These are phyloP conservation scores for Microcebus jonahi DNA, from an alignment of 2,113 vertebrate genomes.

Conservation along the genomic window DNA sequence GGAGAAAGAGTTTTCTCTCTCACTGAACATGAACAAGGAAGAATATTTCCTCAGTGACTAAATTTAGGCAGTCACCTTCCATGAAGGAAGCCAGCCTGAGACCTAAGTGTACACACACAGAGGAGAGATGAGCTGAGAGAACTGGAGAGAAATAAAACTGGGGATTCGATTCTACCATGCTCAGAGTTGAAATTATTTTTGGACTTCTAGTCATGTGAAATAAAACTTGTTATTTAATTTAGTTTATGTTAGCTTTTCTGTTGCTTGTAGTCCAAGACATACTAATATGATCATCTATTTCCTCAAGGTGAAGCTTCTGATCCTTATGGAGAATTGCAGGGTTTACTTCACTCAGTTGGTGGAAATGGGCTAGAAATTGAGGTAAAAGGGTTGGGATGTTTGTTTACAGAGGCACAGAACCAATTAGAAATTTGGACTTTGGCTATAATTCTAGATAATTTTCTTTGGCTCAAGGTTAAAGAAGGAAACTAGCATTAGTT, in stretches of 20 bases:
- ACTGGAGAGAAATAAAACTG: background rate
- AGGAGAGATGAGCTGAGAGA: background rate
- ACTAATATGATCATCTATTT: background rate
- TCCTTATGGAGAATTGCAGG: background rate
- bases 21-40: background rate
- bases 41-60: background rate
- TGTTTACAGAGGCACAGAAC: background rate
- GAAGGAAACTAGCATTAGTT: background rate
- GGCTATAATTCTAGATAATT: background rate
- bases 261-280: background rate
- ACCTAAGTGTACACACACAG: background rate
- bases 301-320: background rate
- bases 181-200: background rate
- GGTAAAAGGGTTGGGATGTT: background rate
- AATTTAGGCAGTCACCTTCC: background rate
- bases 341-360: background rate
- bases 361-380: background rate
- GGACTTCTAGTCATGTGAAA: background rate
- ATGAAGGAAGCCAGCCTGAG: background rate
- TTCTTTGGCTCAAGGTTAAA: background rate
- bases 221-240: background rate
- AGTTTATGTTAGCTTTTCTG: background rate
- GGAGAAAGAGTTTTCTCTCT: background rate
- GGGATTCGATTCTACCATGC: background rate
- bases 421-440: slow-evolving; percentile 1